Evolutionary conservation across 2,113 vertebrate species (phyloP).

Genomic region (Donacobius atricapilla): DNA sequence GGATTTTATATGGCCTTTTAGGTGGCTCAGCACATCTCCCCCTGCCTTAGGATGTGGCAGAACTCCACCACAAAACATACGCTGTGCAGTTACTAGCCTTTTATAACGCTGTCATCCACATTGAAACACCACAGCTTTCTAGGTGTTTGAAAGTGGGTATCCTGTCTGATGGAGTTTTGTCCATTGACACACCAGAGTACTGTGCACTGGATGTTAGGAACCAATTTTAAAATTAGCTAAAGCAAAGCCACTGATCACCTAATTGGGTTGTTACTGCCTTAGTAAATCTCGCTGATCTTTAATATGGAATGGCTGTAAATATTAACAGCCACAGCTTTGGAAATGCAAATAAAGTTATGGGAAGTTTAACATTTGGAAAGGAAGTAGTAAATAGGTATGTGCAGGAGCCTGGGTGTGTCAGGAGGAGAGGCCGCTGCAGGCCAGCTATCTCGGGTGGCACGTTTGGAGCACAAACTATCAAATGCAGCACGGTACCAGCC

Average conservation of each 20-base stretch:
- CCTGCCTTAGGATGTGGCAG: neutral
- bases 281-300: neutral
- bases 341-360: neutral
- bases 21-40: neutral
- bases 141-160: neutral
- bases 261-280: neutral
- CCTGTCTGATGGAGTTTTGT: neutral
- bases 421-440: neutral
- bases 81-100: neutral
- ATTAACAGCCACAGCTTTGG: neutral
- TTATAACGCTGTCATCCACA: neutral
- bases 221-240: neutral
- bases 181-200: neutral
- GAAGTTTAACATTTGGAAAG: neutral
- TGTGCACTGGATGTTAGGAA: neutral
- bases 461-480: neutral
- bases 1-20: neutral
- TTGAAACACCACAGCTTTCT: neutral
- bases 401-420: neutral
- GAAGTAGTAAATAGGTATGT: neutral
- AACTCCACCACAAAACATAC: neutral
- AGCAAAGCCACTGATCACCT: neutral
- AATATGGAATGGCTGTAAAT: neutral
- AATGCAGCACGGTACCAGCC: neutral
- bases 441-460: constrained; percentile 8